These are phyloP conservation scores for Rhagonycha fulva DNA, from an alignment of 2,888 invertebrate genomes.

Conservation along the genomic window DNA sequence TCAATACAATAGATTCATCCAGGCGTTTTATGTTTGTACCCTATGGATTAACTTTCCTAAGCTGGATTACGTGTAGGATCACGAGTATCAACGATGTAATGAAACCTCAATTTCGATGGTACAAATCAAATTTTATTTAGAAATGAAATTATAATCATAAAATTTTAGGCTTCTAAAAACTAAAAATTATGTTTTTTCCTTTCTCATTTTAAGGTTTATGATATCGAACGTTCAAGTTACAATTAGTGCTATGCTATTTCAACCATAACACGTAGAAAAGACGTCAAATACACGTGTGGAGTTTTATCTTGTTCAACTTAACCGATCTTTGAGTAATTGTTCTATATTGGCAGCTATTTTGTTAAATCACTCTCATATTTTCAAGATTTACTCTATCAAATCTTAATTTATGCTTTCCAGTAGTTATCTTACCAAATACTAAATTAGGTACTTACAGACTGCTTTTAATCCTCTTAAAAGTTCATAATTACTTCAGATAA, in stretches of 20 bases:
- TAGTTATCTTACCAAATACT: conserved; percentile 1
- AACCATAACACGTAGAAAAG: background rate
- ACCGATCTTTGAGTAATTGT: background rate
- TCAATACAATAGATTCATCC: conserved; percentile 29
- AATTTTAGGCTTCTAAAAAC: background rate
- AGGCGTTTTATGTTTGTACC: conserved; percentile 29
- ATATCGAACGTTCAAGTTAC: background rate
- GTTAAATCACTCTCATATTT: background rate
- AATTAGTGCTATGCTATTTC: background rate
- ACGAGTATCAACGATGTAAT: conserved; percentile 26
- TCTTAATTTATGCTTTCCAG: background rate
- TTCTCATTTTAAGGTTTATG: background rate
- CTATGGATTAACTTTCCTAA: conserved; percentile 30
- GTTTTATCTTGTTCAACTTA: background rate
- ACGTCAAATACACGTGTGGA: background rate
- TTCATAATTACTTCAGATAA: conserved; percentile 5
- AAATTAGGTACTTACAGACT: conserved; percentile 8
- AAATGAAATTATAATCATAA: background rate
- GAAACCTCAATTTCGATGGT: conserved; percentile 10
- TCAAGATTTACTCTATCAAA: background rate
- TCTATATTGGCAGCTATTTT: background rate
- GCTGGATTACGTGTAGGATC: conserved; percentile 30
- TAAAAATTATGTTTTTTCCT: no score
- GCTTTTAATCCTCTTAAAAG: conserved; percentile 17
- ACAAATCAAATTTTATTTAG: background rate